These are phyloP conservation scores for Micrastur ruficollis DNA, from an alignment of 2,797 vertebrate species.

Conservation along the genomic window DNA sequence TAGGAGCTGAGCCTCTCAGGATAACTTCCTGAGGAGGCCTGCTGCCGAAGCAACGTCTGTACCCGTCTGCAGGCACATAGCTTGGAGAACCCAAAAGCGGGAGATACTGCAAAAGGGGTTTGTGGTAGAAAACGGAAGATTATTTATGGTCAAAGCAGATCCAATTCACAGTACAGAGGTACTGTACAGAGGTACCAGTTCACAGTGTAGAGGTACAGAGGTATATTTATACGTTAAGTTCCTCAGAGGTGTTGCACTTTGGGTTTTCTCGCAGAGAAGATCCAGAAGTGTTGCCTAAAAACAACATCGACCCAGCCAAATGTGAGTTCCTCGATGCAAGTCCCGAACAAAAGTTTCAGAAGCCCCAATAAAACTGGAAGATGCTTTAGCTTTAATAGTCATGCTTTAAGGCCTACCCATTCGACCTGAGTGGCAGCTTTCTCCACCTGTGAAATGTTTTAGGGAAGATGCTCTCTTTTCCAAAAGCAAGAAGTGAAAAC, in stretches of 20 bases:
- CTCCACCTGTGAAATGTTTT: background rate
- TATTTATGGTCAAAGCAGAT: background rate
- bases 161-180: accelerated
- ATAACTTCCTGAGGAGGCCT: background rate
- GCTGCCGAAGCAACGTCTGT: background rate
- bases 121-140: background rate
- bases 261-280: background rate
- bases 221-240: background rate
- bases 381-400: background rate
- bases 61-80: background rate
- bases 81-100: background rate
- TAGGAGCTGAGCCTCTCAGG: background rate
- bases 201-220: background rate
- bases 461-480: background rate
- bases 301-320: background rate
- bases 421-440: background rate
- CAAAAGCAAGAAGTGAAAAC: background rate
- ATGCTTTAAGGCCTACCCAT: background rate
- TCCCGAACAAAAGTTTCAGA: background rate
- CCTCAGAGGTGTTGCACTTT: background rate
- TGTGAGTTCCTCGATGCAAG: background rate
- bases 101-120: background rate
- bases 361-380: background rate
- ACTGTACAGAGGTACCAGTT: background rate
- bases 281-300: background rate